These are phyloP conservation scores for Saccostrea glomerata DNA, from an alignment of 1,140 invertebrate genomes.

Conservation along the genomic window DNA sequence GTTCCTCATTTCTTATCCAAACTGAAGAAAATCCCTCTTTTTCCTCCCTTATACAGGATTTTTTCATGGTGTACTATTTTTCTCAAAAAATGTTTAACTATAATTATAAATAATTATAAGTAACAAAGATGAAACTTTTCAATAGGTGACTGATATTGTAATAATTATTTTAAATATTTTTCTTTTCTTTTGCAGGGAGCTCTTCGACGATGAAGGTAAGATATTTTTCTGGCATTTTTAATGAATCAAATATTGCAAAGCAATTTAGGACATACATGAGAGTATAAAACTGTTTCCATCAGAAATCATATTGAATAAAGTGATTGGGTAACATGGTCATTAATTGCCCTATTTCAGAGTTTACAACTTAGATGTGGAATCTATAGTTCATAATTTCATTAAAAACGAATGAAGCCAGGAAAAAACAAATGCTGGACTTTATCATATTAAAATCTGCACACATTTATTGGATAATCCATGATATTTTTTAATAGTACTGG, in stretches of 20 bases:
- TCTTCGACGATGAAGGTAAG: conserved; percentile 3
- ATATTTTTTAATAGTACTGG: not conserved
- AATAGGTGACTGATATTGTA: not conserved
- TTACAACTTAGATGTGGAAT: not conserved
- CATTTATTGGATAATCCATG: conserved; percentile 14
- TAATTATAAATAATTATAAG: not conserved
- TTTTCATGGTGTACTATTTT: too few species aligned
- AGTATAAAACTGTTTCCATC: not conserved
- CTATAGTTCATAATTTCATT: not conserved
- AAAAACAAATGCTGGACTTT: not conserved
- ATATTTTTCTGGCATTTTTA: not conserved
- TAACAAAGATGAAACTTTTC: not conserved
- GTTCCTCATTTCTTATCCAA: not conserved
- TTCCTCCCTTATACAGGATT: not conserved
- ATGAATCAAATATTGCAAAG: too few species aligned
- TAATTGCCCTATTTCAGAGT: not conserved
- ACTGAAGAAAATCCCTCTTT: not conserved
- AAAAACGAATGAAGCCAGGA: not conserved
- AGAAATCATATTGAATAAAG: not conserved
- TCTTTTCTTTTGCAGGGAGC: not conserved
- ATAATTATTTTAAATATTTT: not conserved
- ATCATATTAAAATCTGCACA: not conserved
- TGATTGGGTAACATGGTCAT: not conserved
- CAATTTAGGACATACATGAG: too few species aligned
- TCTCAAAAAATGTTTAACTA: too few species aligned